phyloP scores from a whole-genome alignment of 2,797 vertebrate species.

The Chrosomus eos region DNA sequence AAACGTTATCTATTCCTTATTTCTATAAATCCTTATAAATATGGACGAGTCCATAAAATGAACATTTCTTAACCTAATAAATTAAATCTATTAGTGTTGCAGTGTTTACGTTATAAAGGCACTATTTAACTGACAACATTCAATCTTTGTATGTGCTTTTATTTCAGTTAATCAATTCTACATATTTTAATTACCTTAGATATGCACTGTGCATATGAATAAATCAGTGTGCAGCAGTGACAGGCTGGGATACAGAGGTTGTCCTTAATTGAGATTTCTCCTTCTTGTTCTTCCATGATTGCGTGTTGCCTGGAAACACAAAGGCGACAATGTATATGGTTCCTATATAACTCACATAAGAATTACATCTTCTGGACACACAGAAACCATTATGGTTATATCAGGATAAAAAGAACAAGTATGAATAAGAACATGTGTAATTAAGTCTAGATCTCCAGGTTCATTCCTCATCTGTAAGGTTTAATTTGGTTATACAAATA shows the following conservation, averaged over 20 bases:
- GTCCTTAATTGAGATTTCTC: slow-evolving; percentile 47
- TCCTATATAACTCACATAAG: slow-evolving; percentile 10
- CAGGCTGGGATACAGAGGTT: slow-evolving; percentile 17
- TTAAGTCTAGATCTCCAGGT: background rate
- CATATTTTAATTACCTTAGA: slow-evolving; percentile 15
- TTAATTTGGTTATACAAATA: slow-evolving; percentile 18
- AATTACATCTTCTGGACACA: background rate
- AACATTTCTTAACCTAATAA: background rate
- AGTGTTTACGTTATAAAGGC: background rate
- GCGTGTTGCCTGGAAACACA: slow-evolving; percentile 57
- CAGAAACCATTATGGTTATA: background rate
- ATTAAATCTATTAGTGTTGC: background rate
- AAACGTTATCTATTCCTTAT: too few relatives aligned
- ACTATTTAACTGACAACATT: background rate
- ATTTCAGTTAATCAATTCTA: background rate
- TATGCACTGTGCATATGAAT: slow-evolving; percentile 3
- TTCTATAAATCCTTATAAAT: background rate
- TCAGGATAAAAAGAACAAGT: slow-evolving; percentile 15
- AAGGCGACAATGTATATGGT: background rate
- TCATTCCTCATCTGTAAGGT: slow-evolving; percentile 17
- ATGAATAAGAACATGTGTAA: slow-evolving; percentile 27
- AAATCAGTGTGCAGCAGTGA: background rate
- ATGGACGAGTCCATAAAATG: background rate
- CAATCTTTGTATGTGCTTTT: background rate
- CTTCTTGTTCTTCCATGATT: slow-evolving; percentile 26